Conservation (phyloP, 2,113 vertebrate genomes). For the Alectura lathami region DNA sequence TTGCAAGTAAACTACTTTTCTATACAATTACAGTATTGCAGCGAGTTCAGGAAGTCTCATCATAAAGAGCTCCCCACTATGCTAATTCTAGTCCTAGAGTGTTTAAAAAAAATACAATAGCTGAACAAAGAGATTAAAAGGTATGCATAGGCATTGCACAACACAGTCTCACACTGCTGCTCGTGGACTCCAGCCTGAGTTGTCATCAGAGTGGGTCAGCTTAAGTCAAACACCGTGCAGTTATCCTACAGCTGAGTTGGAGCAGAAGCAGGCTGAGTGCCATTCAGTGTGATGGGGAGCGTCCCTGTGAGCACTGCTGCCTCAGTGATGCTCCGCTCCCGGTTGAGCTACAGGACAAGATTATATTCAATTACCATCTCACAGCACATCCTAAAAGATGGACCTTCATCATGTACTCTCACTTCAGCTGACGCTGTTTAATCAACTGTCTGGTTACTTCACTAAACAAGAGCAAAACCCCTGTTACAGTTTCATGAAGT, state of each 20-base stretch:
- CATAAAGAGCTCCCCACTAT: neutral
- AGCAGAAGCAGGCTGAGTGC: neutral
- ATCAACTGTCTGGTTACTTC: neutral
- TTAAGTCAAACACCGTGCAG: fast-evolving
- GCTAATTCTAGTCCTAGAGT: neutral
- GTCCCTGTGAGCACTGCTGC: neutral
- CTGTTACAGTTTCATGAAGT: neutral
- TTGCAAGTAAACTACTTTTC: neutral
- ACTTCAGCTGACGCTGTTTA: neutral
- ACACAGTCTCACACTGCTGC: neutral
- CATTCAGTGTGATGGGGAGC: neutral
- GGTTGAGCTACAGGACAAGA: neutral
- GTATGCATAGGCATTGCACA: neutral
- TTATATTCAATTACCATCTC: neutral
- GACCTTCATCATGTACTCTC: neutral
- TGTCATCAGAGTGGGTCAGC: too few species aligned
- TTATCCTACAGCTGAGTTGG: neutral
- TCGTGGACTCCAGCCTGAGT: neutral
- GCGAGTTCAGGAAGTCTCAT: neutral
- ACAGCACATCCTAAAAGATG: neutral
- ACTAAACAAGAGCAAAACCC: neutral
- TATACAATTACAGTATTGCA: neutral
- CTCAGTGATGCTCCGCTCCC: neutral
- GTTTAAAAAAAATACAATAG: neutral
- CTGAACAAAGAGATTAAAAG: neutral